phyloP scores from a whole-genome alignment of 2,113 vertebrate genomes.

The Xenus cinereus region DNA sequence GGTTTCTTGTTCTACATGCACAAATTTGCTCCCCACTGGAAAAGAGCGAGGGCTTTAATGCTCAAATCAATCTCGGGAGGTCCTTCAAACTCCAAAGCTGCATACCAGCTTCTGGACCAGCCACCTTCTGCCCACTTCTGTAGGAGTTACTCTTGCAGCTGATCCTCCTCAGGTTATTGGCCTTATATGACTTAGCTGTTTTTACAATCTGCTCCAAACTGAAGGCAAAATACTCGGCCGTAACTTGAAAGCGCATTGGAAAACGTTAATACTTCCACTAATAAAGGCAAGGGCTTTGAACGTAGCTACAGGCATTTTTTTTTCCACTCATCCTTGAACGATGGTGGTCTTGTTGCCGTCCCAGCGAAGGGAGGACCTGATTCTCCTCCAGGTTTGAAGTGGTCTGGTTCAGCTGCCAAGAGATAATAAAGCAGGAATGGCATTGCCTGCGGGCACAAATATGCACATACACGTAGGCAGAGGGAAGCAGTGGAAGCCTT shows the following conservation, averaged over 20 bases:
- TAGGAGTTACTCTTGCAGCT: neutral
- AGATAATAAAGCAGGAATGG: neutral
- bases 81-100: neutral
- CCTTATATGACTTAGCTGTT: neutral
- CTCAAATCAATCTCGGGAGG: neutral
- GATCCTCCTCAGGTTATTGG: neutral
- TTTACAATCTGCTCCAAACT: neutral
- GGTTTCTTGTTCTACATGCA: neutral
- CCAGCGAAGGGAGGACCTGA: neutral
- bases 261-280: neutral
- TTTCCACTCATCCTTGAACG: neutral
- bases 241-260: neutral
- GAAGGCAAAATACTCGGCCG: neutral
- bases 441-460: neutral
- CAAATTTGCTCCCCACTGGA: neutral
- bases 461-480: rapidly evolving
- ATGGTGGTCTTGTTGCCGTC: neutral
- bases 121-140: neutral
- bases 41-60: neutral
- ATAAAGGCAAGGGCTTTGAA: neutral
- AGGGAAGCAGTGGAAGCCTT: neutral
- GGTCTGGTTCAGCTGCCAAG: neutral
- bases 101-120: neutral
- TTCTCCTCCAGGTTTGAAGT: neutral
- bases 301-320: neutral